phyloP scores from a whole-genome alignment of 2,113 vertebrate genomes.

The human region GRCh38 chr6:100773001-100773500 shows the following conservation, averaged over 20 bases:
- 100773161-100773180: conserved; percentile 12
- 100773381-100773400: background rate
- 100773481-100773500: background rate
- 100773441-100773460: background rate
- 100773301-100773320: background rate
- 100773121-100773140: background rate
- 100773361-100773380: background rate
- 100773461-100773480: background rate
- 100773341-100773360: background rate
- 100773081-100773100: background rate
- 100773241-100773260: background rate
- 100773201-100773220: background rate
- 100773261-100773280: background rate
- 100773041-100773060: background rate
- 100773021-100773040: background rate
- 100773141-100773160: background rate
- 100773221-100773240: background rate
- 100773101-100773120: background rate
- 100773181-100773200: background rate
- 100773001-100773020: background rate
- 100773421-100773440: background rate
- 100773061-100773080: background rate
- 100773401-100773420: background rate
- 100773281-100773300: background rate
- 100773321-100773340: background rate